Percentiles rank a stretch among this genome's conserved stretches.
Conservation (phyloP, 2,797 vertebrate genomes). For the Fundulus diaphanus region DNA sequence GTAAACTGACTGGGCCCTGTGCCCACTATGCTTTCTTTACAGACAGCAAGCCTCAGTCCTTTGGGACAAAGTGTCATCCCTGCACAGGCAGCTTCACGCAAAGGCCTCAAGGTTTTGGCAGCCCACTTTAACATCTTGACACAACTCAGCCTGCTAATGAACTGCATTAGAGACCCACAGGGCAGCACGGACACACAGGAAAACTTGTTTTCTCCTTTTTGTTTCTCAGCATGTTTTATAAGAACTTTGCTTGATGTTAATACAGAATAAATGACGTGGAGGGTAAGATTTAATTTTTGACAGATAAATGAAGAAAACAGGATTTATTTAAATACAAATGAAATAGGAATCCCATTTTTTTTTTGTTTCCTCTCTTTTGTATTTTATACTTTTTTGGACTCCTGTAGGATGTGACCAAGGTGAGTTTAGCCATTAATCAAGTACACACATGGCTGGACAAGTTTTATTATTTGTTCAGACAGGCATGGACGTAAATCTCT, state of each 20-base stretch:
- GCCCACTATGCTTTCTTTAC: slow-evolving; percentile 47
- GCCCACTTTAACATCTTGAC: slow-evolving; percentile 61
- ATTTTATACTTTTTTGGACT: slow-evolving; percentile 12
- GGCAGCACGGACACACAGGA: slow-evolving; percentile 23
- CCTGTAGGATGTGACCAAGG: slow-evolving; percentile 32
- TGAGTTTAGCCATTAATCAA: slow-evolving; percentile 45
- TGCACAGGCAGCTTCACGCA: slow-evolving; percentile 41
- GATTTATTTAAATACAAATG: slow-evolving; percentile 24
- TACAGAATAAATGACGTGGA: slow-evolving; percentile 16
- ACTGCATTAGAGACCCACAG: slow-evolving; percentile 49
- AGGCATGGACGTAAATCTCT: slow-evolving; percentile 22
- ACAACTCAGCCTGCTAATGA: slow-evolving; percentile 67
- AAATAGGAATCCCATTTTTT: slow-evolving; percentile 27
- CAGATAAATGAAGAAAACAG: slow-evolving; percentile 12
- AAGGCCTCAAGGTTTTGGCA: slow-evolving; percentile 56
- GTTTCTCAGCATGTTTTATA: neutral
- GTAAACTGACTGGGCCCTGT: slow-evolving; percentile 56
- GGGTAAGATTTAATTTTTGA: slow-evolving; percentile 5
- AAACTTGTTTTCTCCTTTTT: slow-evolving; percentile 1
- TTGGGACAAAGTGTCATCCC: slow-evolving; percentile 52
- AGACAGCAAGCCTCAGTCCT: slow-evolving; percentile 51
- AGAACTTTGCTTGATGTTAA: slow-evolving; percentile 19
- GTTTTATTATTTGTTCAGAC: slow-evolving; percentile 40
- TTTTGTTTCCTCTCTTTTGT: neutral
- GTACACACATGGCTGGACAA: slow-evolving; percentile 28